Conservation (phyloP, 2,797 vertebrate species). For the Pipistrellus nathusii region DNA sequence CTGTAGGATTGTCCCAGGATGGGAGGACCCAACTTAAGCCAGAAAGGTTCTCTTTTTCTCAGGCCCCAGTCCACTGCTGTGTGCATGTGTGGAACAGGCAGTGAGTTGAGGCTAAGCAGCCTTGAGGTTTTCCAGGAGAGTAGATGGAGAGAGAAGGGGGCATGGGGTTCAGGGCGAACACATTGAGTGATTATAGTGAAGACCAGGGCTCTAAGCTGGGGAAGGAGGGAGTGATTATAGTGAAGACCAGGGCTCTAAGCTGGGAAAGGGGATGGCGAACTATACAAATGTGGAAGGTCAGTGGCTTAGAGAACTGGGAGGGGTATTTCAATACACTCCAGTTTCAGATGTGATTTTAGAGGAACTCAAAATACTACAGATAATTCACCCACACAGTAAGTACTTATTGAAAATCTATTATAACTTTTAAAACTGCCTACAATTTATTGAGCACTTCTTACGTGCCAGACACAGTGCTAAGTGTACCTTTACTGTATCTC, state of each 20-base stretch:
- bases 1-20: fast-evolving
- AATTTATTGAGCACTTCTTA: not conserved
- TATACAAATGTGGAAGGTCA: not conserved
- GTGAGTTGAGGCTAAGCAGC: not conserved
- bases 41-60: not conserved
- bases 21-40: not conserved
- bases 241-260: not conserved
- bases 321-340: not conserved
- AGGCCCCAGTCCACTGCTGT: not conserved
- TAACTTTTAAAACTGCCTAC: not conserved
- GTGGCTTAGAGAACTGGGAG: slow-evolving; percentile 41
- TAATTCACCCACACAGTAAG: not conserved
- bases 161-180: fast-evolving
- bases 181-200: not conserved
- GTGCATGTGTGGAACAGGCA: not conserved
- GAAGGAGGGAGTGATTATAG: not conserved
- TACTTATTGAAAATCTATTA: not conserved
- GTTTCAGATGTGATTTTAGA: slow-evolving; percentile 52
- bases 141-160: not conserved
- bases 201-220: not conserved
- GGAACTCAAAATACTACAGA: slow-evolving; percentile 16
- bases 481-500: not conserved
- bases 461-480: not conserved
- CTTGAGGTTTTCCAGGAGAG: not conserved
- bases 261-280: not conserved